Percentiles rank a stretch among this genome's conserved stretches.
Conservation (phyloP, 2,888 invertebrate species). For the Neria commutata region DNA sequence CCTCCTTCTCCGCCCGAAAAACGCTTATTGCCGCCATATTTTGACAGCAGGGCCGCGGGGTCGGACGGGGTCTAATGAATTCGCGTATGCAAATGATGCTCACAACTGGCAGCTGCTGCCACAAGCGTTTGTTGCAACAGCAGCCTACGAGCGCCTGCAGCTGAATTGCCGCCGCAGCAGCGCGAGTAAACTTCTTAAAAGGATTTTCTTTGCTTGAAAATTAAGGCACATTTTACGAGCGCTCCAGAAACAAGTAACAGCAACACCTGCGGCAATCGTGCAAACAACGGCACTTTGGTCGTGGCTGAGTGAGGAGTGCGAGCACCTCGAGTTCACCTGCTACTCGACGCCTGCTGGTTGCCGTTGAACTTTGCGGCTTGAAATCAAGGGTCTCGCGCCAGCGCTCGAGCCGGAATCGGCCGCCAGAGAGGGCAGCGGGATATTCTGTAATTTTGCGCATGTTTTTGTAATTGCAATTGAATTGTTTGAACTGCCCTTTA, state of each 20-base stretch:
- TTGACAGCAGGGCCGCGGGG: constrained; percentile 2
- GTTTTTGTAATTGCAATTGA: no score
- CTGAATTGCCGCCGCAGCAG: background rate
- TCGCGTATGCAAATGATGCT: background rate
- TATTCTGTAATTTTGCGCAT: no score
- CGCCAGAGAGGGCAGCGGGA: no score
- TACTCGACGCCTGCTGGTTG: no score
- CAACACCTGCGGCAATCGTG: no score
- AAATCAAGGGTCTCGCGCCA: no score
- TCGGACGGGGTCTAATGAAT: background rate
- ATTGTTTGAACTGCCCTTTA: no score
- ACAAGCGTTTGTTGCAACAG: background rate
- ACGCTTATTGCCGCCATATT: background rate
- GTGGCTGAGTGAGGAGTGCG: no score
- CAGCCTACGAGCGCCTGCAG: background rate
- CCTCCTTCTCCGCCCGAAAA: background rate
- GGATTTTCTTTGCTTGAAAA: background rate
- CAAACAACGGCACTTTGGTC: no score
- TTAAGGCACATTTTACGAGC: background rate
- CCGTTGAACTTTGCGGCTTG: no score
- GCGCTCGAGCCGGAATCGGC: no score
- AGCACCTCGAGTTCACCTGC: no score
- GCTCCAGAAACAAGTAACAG: background rate
- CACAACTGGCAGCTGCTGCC: background rate
- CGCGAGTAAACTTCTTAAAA: background rate